Evolutionary conservation across 2,797 vertebrate genomes (phyloP).

Genomic region (Huso huso): DNA sequence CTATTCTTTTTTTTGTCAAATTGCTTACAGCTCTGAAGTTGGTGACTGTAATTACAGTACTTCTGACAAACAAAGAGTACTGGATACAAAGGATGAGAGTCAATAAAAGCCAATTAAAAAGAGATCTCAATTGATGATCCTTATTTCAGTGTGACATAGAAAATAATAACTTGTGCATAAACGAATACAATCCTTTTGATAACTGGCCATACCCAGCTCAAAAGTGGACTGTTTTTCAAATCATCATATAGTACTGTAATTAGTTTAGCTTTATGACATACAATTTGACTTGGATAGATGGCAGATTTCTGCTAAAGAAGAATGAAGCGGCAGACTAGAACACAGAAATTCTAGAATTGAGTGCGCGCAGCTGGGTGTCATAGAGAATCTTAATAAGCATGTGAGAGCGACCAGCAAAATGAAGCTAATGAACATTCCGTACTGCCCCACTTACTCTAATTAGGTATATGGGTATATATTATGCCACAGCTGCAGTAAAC

Average conservation of each 20-base stretch:
- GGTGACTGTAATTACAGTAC: constrained; percentile 18
- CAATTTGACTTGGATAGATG: neutral
- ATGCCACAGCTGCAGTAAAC: no score
- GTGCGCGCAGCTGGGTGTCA: no score
- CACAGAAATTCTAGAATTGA: neutral
- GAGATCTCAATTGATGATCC: constrained; percentile 5
- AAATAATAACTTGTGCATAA: neutral
- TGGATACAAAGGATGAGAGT: constrained; percentile 2
- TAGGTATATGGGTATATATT: no score
- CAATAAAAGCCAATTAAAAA: constrained; percentile 5
- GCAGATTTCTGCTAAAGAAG: neutral
- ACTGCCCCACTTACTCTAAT: no score
- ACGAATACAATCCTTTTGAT: neutral
- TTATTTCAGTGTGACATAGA: neutral
- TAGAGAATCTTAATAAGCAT: no score
- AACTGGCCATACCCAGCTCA: neutral
- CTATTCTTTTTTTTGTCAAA: constrained; percentile 13
- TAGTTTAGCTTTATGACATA: neutral
- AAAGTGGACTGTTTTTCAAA: neutral
- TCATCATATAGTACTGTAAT: constrained; percentile 1
- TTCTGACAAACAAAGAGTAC: constrained; percentile 12
- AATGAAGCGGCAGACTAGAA: neutral
- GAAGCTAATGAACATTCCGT: no score
- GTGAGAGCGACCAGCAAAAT: no score
- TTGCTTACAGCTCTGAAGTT: constrained; percentile 11